phyloP scores from a whole-genome alignment of 2,113 vertebrate genomes.

The Haemorhous mexicanus region DNA sequence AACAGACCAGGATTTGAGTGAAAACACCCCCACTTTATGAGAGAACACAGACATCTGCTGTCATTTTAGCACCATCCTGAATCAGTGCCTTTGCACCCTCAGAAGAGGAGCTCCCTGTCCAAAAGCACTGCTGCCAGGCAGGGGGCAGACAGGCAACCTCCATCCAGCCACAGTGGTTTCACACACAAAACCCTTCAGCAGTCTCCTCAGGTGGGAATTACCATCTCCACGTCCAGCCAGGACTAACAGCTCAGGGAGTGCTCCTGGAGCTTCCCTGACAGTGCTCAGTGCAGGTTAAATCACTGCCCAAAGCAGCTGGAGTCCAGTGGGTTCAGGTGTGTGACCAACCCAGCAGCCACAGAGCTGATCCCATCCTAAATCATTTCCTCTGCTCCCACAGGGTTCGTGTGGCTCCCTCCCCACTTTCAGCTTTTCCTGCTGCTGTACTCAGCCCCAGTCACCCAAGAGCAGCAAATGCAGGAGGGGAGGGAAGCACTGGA shows the following conservation, averaged over 20 bases:
- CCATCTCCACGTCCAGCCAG: neutral
- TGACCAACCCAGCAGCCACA: neutral
- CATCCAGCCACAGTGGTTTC: rapidly evolving
- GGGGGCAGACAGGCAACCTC: neutral
- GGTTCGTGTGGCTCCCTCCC: rapidly evolving
- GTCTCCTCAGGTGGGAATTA: neutral
- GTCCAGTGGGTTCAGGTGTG: too few species aligned
- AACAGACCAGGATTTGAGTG: neutral
- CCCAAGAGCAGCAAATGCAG: rapidly evolving
- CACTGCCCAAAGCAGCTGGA: rapidly evolving
- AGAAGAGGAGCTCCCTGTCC: neutral
- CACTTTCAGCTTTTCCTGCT: rapidly evolving
- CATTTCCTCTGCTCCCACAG: neutral
- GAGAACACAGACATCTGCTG: neutral
- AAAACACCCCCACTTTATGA: neutral
- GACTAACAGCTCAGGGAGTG: neutral
- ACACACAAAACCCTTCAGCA: neutral
- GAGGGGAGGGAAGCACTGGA: neutral
- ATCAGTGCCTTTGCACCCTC: rapidly evolving
- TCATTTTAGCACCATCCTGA: neutral
- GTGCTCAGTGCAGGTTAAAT: rapidly evolving
- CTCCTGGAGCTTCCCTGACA: neutral
- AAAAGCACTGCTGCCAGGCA: rapidly evolving
- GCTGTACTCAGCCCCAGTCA: rapidly evolving
- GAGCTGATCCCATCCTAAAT: neutral